Base-by-base conservation (phyloP, 1,140 invertebrate species). In the Rhagoletis zephyria region DNA sequence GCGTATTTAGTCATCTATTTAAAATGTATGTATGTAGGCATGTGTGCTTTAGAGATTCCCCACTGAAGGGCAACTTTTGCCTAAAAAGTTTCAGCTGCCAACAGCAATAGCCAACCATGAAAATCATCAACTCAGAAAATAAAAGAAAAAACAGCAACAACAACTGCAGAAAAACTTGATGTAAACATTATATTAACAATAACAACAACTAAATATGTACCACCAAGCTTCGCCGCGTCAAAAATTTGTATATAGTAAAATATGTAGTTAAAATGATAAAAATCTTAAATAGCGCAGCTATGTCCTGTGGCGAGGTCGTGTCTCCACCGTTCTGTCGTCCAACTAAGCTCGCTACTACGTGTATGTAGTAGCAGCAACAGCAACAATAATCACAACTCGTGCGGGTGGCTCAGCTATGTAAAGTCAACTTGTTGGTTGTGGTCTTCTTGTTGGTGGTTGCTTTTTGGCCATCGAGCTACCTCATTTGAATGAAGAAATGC, bases 401-500 rank as follows among this genome's bases (percentile, higher is more conserved):
- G 42, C 42, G 14, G 42, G 67, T 74, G 42, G 67, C 67, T 42
- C 42, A 74, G 30, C 40, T 9, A 67, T 40, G 30, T 30, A 30
- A 30, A 30, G 30, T 30, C 30, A 30, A 30, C 30, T 30, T 30
- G 30, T n/a, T n/a, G 63, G 16, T n/a, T 2, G 64, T 30, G 1
- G 30, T 30, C 30, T 74, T 45, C 45, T 56, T 56, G 51, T 56
- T 74, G 12, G 67, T 74, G 42, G 67, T 74, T 74, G 67, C 4
- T 74, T 74, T 67, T 48, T 74, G 42, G 9, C 67, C 67, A 48
- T 74, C 45, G 45, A 74, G 14, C 42, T 74, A 45, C 67, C 67
- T 45, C 67, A 74, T 74, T 74, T 74, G 67, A 74, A 74, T 74
- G 67, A 74, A 74, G 2, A 74, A 74, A 74, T 74, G 42, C 4